Conservation (phyloP, 2,888 invertebrate species). For the Cheilosia soror region DNA sequence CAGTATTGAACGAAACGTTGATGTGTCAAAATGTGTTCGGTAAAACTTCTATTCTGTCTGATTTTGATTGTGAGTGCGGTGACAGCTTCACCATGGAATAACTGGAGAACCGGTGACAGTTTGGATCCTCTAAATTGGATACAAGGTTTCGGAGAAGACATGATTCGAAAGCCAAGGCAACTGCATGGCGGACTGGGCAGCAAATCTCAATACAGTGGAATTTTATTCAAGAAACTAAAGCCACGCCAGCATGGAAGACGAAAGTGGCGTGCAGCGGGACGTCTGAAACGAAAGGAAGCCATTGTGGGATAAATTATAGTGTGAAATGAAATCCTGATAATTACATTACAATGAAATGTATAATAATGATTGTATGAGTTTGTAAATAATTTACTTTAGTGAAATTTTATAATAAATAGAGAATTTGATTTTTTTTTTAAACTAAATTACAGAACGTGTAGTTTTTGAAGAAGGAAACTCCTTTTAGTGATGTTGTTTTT, state of each 20-base stretch:
- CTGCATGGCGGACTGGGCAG: slow-evolving; percentile 14
- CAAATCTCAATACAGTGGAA: slow-evolving; percentile 56
- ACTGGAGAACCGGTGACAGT: slow-evolving; percentile 78
- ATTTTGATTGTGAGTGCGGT: slow-evolving; percentile 53
- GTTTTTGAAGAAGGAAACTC: background rate
- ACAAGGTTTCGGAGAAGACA: slow-evolving; percentile 79
- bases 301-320: slow-evolving; percentile 10
- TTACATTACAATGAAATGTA: background rate
- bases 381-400: slow-evolving; percentile 22
- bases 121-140: slow-evolving; percentile 82
- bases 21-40: slow-evolving; percentile 52
- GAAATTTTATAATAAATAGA: background rate
- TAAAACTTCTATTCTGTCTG: slow-evolving; percentile 26
- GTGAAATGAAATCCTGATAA: background rate
- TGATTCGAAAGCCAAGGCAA: slow-evolving; percentile 78
- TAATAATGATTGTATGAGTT: background rate
- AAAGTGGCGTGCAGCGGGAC: slow-evolving; percentile 52
- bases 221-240: slow-evolving; percentile 62
- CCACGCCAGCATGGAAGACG: slow-evolving; percentile 48
- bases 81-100: slow-evolving; percentile 47
- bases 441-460: background rate
- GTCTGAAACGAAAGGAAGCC: slow-evolving; percentile 40
- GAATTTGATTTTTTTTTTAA: background rate
- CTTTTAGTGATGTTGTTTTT: background rate
- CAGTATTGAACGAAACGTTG: slow-evolving; percentile 60